phyloP scores from a whole-genome alignment of 2,888 invertebrate genomes.

The Empis stercorea region DNA sequence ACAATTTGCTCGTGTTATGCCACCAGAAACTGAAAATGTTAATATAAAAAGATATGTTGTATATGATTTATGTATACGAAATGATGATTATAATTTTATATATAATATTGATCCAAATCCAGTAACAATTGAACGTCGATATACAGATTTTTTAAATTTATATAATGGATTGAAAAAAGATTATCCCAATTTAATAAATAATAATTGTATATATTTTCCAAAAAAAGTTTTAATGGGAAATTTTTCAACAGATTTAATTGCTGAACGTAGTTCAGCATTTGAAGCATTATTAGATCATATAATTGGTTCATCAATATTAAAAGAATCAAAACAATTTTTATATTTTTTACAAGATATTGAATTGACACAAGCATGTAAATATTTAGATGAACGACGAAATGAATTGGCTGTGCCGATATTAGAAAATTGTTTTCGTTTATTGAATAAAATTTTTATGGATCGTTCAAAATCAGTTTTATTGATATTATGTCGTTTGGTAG shows the following conservation, averaged over 20 bases:
- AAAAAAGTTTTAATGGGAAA: conserved; percentile 58
- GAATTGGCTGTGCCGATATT: conserved; percentile 48
- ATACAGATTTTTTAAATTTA: conserved; percentile 56
- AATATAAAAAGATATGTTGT: conserved; percentile 52
- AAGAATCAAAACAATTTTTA: conserved; percentile 44
- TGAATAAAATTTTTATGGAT: conserved; percentile 50
- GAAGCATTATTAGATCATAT: conserved; percentile 47
- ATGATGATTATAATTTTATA: conserved; percentile 26
- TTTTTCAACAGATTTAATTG: conserved; percentile 54
- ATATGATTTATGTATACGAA: conserved; percentile 52
- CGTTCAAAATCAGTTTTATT: conserved; percentile 53
- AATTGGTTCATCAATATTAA: conserved; percentile 41
- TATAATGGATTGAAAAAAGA: conserved; percentile 49
- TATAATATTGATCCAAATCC: conserved; percentile 41
- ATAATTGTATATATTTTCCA: conserved; percentile 43
- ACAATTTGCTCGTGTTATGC: conserved; percentile 50
- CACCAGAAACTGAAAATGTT: conserved; percentile 41
- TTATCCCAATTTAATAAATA: conserved; percentile 41
- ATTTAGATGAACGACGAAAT: conserved; percentile 43
- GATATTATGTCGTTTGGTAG: conserved; percentile 55
- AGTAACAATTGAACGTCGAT: conserved; percentile 53
- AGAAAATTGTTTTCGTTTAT: conserved; percentile 53
- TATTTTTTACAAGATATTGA: conserved; percentile 54
- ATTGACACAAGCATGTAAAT: conserved; percentile 44
- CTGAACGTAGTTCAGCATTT: conserved; percentile 50